Percentiles rank a stretch among this genome's conserved stretches.
Conservation (phyloP, 2,888 invertebrate genomes). For the Drosophila aldrichi region DNA sequence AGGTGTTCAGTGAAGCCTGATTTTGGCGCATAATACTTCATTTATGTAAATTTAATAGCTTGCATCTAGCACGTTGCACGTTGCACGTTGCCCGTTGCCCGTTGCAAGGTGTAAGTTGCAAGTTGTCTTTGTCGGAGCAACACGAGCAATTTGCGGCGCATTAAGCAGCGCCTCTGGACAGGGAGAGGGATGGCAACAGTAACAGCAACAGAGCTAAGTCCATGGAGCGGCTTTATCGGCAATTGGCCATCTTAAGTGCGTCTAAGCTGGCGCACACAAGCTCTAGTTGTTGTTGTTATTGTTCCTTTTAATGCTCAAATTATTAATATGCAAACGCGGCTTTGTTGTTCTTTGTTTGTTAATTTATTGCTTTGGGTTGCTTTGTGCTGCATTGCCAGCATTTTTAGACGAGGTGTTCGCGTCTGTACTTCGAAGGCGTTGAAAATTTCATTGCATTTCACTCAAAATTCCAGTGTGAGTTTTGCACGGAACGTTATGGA, state of each 20-base stretch:
- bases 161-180: constrained; percentile 38
- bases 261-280: constrained; percentile 58
- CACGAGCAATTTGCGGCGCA: constrained; percentile 68
- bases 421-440: constrained; percentile 63
- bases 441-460: constrained; percentile 47
- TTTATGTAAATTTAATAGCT: constrained; percentile 56
- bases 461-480: constrained; percentile 51
- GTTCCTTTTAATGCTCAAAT: constrained; percentile 36
- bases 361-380: constrained; percentile 17
- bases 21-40: constrained; percentile 20
- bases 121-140: constrained; percentile 58
- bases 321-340: constrained; percentile 63
- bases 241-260: constrained; percentile 68
- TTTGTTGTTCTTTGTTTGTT: constrained; percentile 19
- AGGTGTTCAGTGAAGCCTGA: constrained; percentile 1
- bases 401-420: constrained; percentile 35
- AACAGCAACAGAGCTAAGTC: not conserved
- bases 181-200: no score
- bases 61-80: constrained; percentile 20
- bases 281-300: constrained; percentile 35
- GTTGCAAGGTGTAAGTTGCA: constrained; percentile 26
- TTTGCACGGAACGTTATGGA: constrained; percentile 57
- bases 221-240: constrained; percentile 33
- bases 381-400: constrained; percentile 3
- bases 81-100: constrained; percentile 7